These are phyloP conservation scores for Entomyzon cyanotis DNA, from an alignment of 2,113 vertebrate species.

Conservation along the genomic window DNA sequence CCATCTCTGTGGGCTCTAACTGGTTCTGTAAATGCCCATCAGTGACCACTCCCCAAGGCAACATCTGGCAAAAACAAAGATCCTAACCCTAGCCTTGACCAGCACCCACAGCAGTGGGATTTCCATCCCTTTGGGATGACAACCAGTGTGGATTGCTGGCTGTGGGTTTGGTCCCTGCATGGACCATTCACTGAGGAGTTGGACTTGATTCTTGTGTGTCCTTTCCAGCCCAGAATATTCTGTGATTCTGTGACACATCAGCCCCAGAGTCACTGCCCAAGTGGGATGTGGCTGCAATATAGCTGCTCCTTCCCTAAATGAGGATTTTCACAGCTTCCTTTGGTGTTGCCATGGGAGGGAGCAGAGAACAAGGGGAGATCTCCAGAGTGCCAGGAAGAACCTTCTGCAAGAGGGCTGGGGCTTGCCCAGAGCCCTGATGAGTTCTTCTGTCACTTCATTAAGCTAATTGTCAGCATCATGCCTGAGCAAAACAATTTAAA, in stretches of 20 bases:
- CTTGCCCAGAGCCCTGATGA: slow-evolving; percentile 6
- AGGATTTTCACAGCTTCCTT: neutral
- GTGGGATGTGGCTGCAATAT: neutral
- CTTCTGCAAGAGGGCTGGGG: slow-evolving; percentile 25
- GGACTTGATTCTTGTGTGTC: neutral
- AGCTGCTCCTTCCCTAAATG: neutral
- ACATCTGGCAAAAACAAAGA: neutral
- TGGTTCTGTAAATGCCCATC: neutral
- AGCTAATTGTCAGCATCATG: slow-evolving; percentile 25
- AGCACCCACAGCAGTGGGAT: neutral
- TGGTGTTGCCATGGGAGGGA: neutral
- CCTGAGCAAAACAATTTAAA: slow-evolving; percentile 26
- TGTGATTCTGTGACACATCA: neutral
- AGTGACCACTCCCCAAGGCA: neutral
- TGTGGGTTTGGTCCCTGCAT: neutral
- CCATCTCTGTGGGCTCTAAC: neutral
- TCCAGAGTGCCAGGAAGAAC: neutral
- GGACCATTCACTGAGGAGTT: neutral
- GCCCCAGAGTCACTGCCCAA: neutral
- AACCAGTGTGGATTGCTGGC: neutral
- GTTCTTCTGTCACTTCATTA: slow-evolving; percentile 40
- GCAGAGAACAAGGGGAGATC: neutral
- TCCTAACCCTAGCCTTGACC: neutral
- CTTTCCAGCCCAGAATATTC: neutral
- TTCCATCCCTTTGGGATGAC: neutral